phyloP scores from a whole-genome alignment of 2,113 vertebrate species.

The Dunckerocampus dactyliophorus region DNA sequence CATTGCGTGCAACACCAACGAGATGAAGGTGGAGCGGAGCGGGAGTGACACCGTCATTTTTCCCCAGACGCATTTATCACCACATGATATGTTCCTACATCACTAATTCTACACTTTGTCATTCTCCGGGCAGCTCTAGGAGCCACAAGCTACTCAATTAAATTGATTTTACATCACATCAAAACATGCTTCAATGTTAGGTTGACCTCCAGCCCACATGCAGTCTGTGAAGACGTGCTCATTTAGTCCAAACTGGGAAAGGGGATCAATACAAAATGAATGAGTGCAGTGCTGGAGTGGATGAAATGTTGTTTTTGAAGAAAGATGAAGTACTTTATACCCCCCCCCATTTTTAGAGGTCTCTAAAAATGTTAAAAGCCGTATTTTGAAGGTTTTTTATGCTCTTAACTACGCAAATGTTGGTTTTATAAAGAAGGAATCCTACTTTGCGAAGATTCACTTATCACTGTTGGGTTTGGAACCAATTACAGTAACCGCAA shows the following conservation, averaged over 20 bases:
- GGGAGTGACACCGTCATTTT: background rate
- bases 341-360: too few relatives aligned
- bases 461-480: too few relatives aligned
- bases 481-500: too few relatives aligned
- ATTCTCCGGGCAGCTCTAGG: constrained; percentile 16
- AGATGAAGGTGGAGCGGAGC: too few relatives aligned
- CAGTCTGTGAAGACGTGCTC: constrained; percentile 14
- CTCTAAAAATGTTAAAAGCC: too few relatives aligned
- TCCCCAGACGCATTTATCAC: constrained; percentile 14
- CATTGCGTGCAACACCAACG: too few relatives aligned
- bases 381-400: too few relatives aligned
- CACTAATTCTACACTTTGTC: constrained; percentile 17
- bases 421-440: too few relatives aligned
- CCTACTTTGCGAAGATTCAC: too few relatives aligned
- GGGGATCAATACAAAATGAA: constrained; percentile 46
- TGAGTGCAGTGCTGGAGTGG: constrained; percentile 25
- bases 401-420: too few relatives aligned
- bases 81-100: constrained; percentile 21
- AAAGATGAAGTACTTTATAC: too few relatives aligned
- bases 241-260: constrained; percentile 52
- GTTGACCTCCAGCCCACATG: constrained; percentile 16
- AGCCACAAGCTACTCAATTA: constrained; percentile 27
- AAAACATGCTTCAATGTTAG: constrained; percentile 15
- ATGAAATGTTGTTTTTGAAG: constrained; percentile 23
- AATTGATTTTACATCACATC: constrained; percentile 63